Conservation (phyloP, 2,797 vertebrate species). For the Chelmon rostratus region DNA sequence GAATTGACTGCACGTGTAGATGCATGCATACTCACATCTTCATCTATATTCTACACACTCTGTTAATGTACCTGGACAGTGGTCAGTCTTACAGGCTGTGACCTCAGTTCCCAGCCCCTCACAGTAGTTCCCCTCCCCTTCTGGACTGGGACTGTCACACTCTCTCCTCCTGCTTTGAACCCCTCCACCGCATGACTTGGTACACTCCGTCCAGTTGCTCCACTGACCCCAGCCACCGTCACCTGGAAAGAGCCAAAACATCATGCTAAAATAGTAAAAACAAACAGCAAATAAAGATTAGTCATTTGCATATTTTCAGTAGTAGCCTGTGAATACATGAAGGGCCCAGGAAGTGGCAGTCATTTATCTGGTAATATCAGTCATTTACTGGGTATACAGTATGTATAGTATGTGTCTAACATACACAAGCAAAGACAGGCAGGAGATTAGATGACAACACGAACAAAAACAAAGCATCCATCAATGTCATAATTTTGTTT, state of each 20-base stretch:
- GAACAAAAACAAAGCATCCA: no score
- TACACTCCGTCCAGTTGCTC: conserved; percentile 89
- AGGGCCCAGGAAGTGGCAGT: no score
- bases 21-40: background rate
- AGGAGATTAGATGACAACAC: no score
- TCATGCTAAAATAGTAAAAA: background rate
- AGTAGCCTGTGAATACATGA: background rate
- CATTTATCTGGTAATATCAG: no score
- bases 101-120: conserved; percentile 88
- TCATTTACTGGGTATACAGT: no score
- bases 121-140: conserved; percentile 89
- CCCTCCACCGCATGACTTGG: conserved; percentile 90
- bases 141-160: conserved; percentile 87
- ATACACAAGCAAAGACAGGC: no score
- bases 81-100: conserved; percentile 81
- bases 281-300: background rate
- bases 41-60: background rate
- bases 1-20: background rate
- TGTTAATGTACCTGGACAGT: conserved; percentile 86
- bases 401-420: no score
- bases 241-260: conserved; percentile 70
- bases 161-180: conserved; percentile 83
- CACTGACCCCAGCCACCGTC: conserved; percentile 88
- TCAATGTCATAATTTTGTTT: background rate
- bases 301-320: background rate